Conservation (phyloP, 2,888 invertebrate genomes). For the Ellobium chinense region DNA sequence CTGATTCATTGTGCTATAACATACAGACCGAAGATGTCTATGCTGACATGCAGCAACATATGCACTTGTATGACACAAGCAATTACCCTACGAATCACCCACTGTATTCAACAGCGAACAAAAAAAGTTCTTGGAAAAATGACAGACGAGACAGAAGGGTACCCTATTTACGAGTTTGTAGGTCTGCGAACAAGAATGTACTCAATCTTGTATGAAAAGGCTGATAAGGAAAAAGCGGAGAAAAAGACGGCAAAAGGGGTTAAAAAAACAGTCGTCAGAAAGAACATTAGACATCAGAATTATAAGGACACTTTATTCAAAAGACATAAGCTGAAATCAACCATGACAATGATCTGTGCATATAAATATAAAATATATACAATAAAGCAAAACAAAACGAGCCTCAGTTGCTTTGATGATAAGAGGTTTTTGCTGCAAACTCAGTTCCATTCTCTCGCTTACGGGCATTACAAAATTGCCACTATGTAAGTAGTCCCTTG, state of each 20-base stretch:
- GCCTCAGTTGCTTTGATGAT: too few relatives aligned
- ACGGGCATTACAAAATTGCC: too few relatives aligned
- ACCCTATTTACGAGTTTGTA: neutral
- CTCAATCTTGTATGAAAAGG: too few relatives aligned
- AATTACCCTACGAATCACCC: constrained; percentile 14
- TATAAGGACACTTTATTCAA: neutral
- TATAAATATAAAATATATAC: too few relatives aligned
- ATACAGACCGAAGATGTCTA: constrained; percentile 4
- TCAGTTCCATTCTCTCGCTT: too few relatives aligned
- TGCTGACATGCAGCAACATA: neutral
- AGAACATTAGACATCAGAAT: neutral
- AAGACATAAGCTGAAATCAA: too few relatives aligned
- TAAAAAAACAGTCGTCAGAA: neutral
- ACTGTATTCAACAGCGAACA: neutral
- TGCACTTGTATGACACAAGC: neutral
- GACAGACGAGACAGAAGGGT: neutral
- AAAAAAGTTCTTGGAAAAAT: constrained; percentile 4
- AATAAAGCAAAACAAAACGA: too few relatives aligned
- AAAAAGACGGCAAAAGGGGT: neutral
- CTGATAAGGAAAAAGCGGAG: too few relatives aligned
- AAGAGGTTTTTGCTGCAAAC: too few relatives aligned
- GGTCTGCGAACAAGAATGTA: neutral
- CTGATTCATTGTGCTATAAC: neutral
- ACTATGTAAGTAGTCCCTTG: too few relatives aligned
- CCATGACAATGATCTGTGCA: too few relatives aligned